Evolutionary conservation across 2,113 vertebrate genomes (phyloP).

Genomic region (Andinoacara biseriatus): DNA sequence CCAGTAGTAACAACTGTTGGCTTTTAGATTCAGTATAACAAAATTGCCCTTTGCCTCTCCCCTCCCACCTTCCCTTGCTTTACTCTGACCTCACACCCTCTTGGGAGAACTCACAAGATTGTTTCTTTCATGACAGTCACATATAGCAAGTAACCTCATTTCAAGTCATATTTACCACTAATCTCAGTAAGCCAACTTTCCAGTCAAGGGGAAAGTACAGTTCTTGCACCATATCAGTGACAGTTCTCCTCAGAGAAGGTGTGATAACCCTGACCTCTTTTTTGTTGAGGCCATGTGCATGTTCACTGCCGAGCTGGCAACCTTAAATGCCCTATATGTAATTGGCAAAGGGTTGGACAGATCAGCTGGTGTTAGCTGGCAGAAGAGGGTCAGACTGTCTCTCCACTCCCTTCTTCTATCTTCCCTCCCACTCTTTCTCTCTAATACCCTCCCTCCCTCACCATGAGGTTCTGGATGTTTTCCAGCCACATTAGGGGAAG

Average conservation of each 20-base stretch:
- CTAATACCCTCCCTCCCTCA: constrained; percentile 54
- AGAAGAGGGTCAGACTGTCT: constrained; percentile 75
- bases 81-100: constrained; percentile 73
- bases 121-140: constrained; percentile 48
- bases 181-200: constrained; percentile 9
- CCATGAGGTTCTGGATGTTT: constrained; percentile 83
- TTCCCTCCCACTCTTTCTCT: constrained; percentile 38
- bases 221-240: not conserved
- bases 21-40: constrained; percentile 95
- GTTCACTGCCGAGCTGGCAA: constrained; percentile 35
- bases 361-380: constrained; percentile 73
- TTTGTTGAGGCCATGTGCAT: constrained; percentile 23
- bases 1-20: constrained; percentile 97
- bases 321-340: constrained; percentile 65
- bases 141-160: constrained; percentile 40
- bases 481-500: constrained; percentile 86
- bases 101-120: constrained; percentile 72
- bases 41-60: constrained; percentile 81
- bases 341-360: constrained; percentile 64
- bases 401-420: constrained; percentile 69
- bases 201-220: not conserved
- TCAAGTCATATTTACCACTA: constrained; percentile 41
- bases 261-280: constrained; percentile 35
- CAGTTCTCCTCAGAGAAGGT: not conserved
- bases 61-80: constrained; percentile 44